These are phyloP conservation scores for Euthynnus affinis DNA, from an alignment of 2,797 vertebrate species.

Conservation along the genomic window DNA sequence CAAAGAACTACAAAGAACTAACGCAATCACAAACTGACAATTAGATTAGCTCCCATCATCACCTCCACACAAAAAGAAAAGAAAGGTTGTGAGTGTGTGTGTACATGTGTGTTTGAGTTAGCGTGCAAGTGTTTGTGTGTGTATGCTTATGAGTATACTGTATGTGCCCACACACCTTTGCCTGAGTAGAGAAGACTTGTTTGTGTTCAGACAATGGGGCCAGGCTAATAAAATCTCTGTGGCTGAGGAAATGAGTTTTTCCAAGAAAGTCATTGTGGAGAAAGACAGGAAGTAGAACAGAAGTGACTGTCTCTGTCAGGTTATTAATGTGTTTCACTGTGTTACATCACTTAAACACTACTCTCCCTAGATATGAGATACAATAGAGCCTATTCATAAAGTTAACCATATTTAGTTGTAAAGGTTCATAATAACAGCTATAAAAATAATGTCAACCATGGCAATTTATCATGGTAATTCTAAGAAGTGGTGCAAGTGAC, in stretches of 20 bases:
- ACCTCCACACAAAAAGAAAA: constrained; percentile 39
- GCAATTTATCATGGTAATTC: constrained; percentile 46
- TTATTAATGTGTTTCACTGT: constrained; percentile 81
- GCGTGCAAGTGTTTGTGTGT: constrained; percentile 45
- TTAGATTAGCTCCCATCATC: constrained; percentile 60
- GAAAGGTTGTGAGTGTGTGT: constrained; percentile 18
- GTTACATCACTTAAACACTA: constrained; percentile 77
- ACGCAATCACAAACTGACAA: constrained; percentile 64
- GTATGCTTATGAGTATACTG: constrained; percentile 49
- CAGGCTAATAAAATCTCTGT: constrained; percentile 78
- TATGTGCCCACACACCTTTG: constrained; percentile 57
- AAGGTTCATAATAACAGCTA: constrained; percentile 55
- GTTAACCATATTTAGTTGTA: constrained; percentile 55
- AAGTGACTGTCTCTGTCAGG: constrained; percentile 78
- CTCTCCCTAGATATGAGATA: constrained; percentile 70
- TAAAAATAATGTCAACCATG: constrained; percentile 38
- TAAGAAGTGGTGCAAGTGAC: constrained; percentile 28
- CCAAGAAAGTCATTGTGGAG: constrained; percentile 76
- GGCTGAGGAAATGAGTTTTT: constrained; percentile 80
- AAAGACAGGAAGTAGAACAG: constrained; percentile 79
- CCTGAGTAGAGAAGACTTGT: constrained; percentile 62
- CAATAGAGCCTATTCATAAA: constrained; percentile 70
- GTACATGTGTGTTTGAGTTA: constrained; percentile 10
- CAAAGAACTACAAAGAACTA: constrained; percentile 55
- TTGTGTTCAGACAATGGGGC: constrained; percentile 78